Evolutionary conservation across 2,888 invertebrate species (phyloP), one percentile per base, ranked within the genome.

Genomic region (Aleiodes testaceus): DNA sequence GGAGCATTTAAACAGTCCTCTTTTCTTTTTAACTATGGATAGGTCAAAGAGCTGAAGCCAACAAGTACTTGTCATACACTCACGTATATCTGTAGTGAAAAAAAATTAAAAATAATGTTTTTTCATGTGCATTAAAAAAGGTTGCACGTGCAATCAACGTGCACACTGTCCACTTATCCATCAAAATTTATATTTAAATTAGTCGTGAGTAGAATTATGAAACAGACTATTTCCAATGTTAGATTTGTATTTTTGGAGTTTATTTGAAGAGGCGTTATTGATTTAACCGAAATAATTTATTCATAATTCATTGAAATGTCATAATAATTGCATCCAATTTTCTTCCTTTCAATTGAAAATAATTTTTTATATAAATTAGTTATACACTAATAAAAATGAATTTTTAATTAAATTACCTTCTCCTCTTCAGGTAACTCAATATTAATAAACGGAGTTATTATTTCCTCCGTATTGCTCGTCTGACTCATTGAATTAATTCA

Each of bases 21-120:
- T 7, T 66, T 45, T 44, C 18, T 64, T 18, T 64, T 47, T 49
- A 49, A 36, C 49, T 53, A 65, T 66, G 66, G 69, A 74, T 71
- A 69, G 73, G 69, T 74, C 71, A 71, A 71, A 72, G 66, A 66
- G 65, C 49, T 55, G 50, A 63, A 47, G 69, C 36, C 66, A 70
- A 70, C 65, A 70, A 70, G 55, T 50, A 3, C 63, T n/a, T 63
- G 45, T 44, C 26, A 63, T 22, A 45, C 22, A 20, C 2, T 36
- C 11, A 14, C 12, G 26, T 53, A 59, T 59, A 42, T 42, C 36
- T 59, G 18, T 59, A 18, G n/a, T 55, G 26, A 26, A 36, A 53
- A 20, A 12, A 36, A 36, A 36, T 59, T 59, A 59, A 42, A 59
- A 59, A 59, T 59, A 59, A 59, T 59, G 16, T 16, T 42, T 22